phyloP scores from a whole-genome alignment of 1,140 invertebrate genomes.

The Drepana arcuata region DNA sequence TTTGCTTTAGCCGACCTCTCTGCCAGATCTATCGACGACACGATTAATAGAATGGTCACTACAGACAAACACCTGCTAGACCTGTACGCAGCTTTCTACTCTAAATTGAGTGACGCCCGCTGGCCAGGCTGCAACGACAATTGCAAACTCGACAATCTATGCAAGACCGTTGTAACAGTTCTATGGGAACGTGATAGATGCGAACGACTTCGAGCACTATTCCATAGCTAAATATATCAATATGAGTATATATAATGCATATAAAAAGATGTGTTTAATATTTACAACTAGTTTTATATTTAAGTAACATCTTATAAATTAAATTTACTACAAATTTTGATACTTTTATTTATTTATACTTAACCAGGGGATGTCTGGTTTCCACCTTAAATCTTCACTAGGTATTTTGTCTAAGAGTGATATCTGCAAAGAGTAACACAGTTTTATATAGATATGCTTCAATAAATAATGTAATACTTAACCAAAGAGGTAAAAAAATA shows the following conservation, averaged over 20 bases:
- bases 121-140: conserved; percentile 66
- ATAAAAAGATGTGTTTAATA: too few species aligned
- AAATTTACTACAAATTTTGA: too few species aligned
- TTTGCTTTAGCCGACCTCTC: conserved; percentile 72
- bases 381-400: conserved; percentile 42
- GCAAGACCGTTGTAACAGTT: conserved; percentile 72
- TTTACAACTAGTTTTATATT: too few species aligned
- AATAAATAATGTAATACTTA: too few species aligned
- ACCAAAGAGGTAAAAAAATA: too few species aligned
- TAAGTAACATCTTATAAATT: too few species aligned
- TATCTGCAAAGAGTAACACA: conserved; percentile 35
- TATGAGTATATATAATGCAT: too few species aligned
- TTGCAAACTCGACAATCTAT: conserved; percentile 74
- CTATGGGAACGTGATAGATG: conserved; percentile 72
- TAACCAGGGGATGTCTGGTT: conserved; percentile 49
- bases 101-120: conserved; percentile 73
- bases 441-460: too few species aligned
- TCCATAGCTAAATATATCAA: too few species aligned
- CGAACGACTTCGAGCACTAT: conserved; percentile 56
- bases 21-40: conserved; percentile 58
- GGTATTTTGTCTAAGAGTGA: conserved; percentile 40
- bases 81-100: conserved; percentile 64
- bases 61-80: conserved; percentile 35
- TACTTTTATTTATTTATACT: too few species aligned
- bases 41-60: conserved; percentile 70